Base-by-base conservation (phyloP, 2,888 invertebrate species). In the Leucophenga maculata region DNA sequence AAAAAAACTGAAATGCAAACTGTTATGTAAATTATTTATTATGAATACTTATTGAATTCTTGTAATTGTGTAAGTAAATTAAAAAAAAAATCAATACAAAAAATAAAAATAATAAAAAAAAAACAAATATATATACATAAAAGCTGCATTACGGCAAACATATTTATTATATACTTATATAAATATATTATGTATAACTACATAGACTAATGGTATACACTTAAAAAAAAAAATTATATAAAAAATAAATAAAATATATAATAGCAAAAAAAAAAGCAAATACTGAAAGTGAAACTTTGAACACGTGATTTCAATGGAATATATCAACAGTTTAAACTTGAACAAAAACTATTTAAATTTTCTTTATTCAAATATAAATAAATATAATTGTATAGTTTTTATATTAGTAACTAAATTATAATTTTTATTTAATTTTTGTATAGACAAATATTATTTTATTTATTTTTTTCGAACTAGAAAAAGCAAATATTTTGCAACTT, bases 221-320 rank as follows among this genome's bases (percentile, higher is more conserved):
- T 80, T 77, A 76, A 78, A 67, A 64, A 65, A 73, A 76, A 66
- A 50, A 72, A 68, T 74, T 46, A 70, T 70, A 75, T 64, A 71
- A 48, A 70, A 72, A 75, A 71, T n/a, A 69, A 71, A 67, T 64
- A 72, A 69, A 74, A 68, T 71, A 68, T 67, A 69, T 72, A 68
- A 46, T 57, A 50, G 52, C 68, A 73, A 68, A 46, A 71, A 74
- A 73, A 75, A 80, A 85, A 86, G 85, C 85, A 84, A 83, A 84
- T 84, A 85, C 78, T 72, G 84, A 86, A 87, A 87, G 86, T 87
- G 83, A 77, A 87, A 88, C 86, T 87, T 87, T 83, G 79, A 80
- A 76, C 73, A 74, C 83, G 86, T 86, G 87, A 87, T 85, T 86
- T 79, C 79, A 83, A 85, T 76, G 76, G 74, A 77, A 86, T 79